Base-by-base conservation (phyloP, 2,888 invertebrate species). In the Lasius platythorax region DNA sequence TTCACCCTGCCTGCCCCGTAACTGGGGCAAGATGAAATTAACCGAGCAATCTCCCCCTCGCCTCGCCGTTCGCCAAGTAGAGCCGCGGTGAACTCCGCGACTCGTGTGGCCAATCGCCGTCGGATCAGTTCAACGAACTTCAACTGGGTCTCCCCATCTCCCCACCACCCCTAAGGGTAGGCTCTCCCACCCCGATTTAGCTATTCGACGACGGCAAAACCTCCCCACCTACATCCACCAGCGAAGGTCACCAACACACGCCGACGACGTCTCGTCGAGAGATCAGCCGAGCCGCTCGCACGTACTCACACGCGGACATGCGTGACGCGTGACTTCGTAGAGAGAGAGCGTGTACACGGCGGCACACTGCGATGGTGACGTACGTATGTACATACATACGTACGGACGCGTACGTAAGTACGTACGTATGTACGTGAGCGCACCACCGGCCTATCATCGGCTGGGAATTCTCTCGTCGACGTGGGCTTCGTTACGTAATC, bases 21-120 rank as follows among this genome's bases (percentile, higher is more conserved):
- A 96, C 96, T 96, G 95, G 96, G 96, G 96, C 96, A 96, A 96
- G 96, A 96, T 96, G 96, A 96, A 96, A 96, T 96, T 96, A 96
- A 96, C 96, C 95, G 94, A 95, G 93, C 92, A 88, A 89, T 88
- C 90, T 82, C 86, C 75, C 85, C 78, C 73, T 68, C 73, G 74
- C 85, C 85, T 58, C 72, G 15, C 58, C 83, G 85, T 87, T 86
- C 87, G 84, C 86, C 88, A 87, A 89, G 89, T 85, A 84, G 87
- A 87, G 87, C 85, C 84, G 85, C 81, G 86, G 78, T 92, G 92
- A 92, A 92, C 92, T 91, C 92, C 89, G 90, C 89, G 91, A 91
- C 91, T 89, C 93, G 92, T 91, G 92, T 91, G 93, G 93, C 94
- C 93, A 93, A 93, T 93, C 93, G 93, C 89, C 93, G 94, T 88